Conservation (phyloP, 2,113 vertebrate genomes). For the Haliaeetus leucogaster region DNA sequence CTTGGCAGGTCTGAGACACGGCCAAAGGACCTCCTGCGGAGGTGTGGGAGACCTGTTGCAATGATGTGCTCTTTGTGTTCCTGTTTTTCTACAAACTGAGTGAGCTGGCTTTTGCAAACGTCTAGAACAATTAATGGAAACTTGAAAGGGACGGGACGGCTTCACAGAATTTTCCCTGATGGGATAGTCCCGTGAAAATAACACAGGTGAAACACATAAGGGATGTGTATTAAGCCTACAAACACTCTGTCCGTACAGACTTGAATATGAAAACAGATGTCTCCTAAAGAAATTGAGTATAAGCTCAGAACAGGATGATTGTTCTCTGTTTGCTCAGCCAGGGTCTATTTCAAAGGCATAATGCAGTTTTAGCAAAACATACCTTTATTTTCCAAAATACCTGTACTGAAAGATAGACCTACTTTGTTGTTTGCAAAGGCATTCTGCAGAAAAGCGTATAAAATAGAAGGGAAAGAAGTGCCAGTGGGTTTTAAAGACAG, state of each 20-base stretch:
- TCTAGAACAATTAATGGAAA: not conserved
- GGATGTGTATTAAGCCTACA: not conserved
- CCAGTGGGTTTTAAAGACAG: not conserved
- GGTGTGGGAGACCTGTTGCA: not conserved
- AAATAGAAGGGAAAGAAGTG: not conserved
- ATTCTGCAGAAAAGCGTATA: not conserved
- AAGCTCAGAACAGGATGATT: not conserved
- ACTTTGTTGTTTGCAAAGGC: not conserved
- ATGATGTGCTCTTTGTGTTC: not conserved
- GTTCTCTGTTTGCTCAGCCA: not conserved
- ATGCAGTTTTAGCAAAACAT: not conserved
- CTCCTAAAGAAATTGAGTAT: accelerated
- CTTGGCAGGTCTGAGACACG: no score
- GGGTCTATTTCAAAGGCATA: not conserved
- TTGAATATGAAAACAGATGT: not conserved
- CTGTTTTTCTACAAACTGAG: not conserved
- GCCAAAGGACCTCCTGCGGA: not conserved
- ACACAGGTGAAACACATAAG: not conserved
- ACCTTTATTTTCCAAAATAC: not conserved
- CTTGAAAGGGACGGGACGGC: not conserved
- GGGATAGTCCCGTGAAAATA: not conserved
- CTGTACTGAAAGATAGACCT: not conserved
- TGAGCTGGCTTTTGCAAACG: not conserved
- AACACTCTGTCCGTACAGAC: not conserved
- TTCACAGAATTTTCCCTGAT: not conserved